Evolutionary conservation across 1,140 invertebrate genomes (phyloP), one percentile per base, ranked within the genome.

Genomic region (Mercenaria mercenaria): DNA sequence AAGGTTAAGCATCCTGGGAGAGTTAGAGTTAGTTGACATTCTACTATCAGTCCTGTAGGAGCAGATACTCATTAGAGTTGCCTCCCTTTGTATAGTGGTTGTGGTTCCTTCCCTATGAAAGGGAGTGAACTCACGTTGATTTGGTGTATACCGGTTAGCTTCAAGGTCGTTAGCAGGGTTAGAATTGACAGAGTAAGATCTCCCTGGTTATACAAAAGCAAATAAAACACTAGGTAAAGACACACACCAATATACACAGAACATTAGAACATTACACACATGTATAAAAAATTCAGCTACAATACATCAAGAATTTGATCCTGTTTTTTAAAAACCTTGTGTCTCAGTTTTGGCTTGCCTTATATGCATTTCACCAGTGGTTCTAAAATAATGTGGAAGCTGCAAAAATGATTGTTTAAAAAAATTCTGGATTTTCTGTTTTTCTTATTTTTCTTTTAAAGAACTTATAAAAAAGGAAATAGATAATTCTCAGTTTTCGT

Each of bases 1-100:
- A 59, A 93, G 67, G 61, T 91, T 88, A 37, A 92, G 72, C n/a
- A 90, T 77, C 50, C 86, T 89, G 29, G 88, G 89, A 32, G 91
- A 91, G 81, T 67, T 91, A 29, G 88, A 83, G 61, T 91, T 86
- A 50, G 85, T 83, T 6, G 90, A 77, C 74, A 92, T 91, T 77
- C 88, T 52, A 64, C 88, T 89, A 15, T 89, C 88, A 34, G 88
- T 77, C 20, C 87, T 69, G 43, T 81, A 67, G 32, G 87, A 89
- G 41, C 87, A 89, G 11, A 89, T 26, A 67, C 88, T 89, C 81
- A 89, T 76, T 10, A 76, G 90, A 89, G 89, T 91, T 69, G 83
- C 87, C 72, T 89, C 88, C 90, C 90, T 89, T 90, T 81, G 69
- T 50, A 88, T 6, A 79, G 52, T 81, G 34, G 77, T 64, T 29